Evolutionary conservation across 2,888 invertebrate species (phyloP).

Genomic region (Andrena flavipes): DNA sequence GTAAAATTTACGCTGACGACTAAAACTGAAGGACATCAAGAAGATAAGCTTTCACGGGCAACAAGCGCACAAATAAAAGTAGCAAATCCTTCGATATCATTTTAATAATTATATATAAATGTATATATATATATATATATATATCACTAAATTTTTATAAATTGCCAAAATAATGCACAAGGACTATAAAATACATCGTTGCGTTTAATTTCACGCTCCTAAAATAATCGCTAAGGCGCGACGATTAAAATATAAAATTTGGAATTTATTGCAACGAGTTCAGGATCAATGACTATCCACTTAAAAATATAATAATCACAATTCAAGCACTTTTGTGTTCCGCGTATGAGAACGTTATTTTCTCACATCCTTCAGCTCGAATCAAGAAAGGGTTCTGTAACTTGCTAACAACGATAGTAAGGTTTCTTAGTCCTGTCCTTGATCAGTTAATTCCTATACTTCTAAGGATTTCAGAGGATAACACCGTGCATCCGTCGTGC

Average conservation of each 20-base stretch:
- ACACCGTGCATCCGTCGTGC: slow-evolving; percentile 52
- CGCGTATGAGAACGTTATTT: slow-evolving; percentile 31
- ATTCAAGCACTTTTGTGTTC: background rate
- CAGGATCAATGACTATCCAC: background rate
- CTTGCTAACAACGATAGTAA: slow-evolving; percentile 76
- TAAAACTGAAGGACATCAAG: slow-evolving; percentile 66
- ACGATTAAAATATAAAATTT: slow-evolving; percentile 41
- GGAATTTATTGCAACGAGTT: slow-evolving; percentile 45
- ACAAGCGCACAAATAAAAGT: slow-evolving; percentile 11
- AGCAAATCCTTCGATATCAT: slow-evolving; percentile 20
- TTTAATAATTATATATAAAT: slow-evolving; percentile 6
- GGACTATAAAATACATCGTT: slow-evolving; percentile 11
- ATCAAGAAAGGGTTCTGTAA: slow-evolving; percentile 70
- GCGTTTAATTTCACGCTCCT: background rate
- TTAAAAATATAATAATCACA: slow-evolving; percentile 37
- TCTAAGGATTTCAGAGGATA: slow-evolving; percentile 59
- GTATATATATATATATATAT: background rate
- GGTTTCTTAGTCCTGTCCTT: slow-evolving; percentile 72
- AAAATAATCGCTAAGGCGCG: slow-evolving; percentile 23
- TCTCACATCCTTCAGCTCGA: slow-evolving; percentile 72
- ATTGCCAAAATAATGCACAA: slow-evolving; percentile 16
- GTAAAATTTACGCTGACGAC: slow-evolving; percentile 61
- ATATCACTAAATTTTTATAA: slow-evolving; percentile 30
- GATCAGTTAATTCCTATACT: slow-evolving; percentile 66
- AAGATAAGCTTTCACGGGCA: slow-evolving; percentile 11